These are phyloP conservation scores for Alfaro cultratus DNA, from an alignment of 2,797 vertebrate species.

Conservation along the genomic window DNA sequence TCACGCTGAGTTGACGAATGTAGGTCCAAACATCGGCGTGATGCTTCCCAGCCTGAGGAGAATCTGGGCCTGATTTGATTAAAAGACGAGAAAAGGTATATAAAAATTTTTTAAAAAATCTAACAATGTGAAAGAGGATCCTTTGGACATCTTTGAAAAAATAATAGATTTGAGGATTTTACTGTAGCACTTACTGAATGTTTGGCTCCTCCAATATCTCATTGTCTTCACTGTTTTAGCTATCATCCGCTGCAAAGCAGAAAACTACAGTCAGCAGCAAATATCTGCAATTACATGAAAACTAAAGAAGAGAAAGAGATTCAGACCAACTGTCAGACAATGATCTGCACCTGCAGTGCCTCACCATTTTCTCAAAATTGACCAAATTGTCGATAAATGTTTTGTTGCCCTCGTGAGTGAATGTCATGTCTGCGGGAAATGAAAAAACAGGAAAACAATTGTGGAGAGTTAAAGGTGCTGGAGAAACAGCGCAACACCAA, in stretches of 20 bases:
- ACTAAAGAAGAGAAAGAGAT: background rate
- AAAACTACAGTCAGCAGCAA: constrained; percentile 32
- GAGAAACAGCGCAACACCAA: background rate
- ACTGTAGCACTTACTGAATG: constrained; percentile 84
- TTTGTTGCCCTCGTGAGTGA: constrained; percentile 98
- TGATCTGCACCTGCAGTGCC: constrained; percentile 56
- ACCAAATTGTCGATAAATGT: constrained; percentile 95
- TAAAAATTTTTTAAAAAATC: background rate
- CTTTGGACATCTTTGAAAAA: background rate
- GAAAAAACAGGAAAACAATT: constrained; percentile 13
- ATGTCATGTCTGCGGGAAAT: constrained; percentile 91
- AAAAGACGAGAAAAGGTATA: background rate
- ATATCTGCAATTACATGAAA: constrained; percentile 7
- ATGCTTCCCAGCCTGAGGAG: constrained; percentile 90
- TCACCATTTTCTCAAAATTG: constrained; percentile 99
- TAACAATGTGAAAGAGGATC: background rate
- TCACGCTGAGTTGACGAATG: constrained; percentile 93
- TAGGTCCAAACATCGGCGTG: constrained; percentile 93
- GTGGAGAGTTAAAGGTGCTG: constrained; percentile 22
- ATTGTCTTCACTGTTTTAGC: constrained; percentile 93
- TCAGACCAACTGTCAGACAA: constrained; percentile 8
- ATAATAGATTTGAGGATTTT: background rate
- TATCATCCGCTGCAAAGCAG: constrained; percentile 93
- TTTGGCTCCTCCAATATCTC: constrained; percentile 91
- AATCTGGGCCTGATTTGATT: constrained; percentile 84